These are phyloP conservation scores for Turritopsis rubra DNA, from an alignment of 30 jellyfish, hydroid and myxozoan species.

Conservation along the genomic window DNA sequence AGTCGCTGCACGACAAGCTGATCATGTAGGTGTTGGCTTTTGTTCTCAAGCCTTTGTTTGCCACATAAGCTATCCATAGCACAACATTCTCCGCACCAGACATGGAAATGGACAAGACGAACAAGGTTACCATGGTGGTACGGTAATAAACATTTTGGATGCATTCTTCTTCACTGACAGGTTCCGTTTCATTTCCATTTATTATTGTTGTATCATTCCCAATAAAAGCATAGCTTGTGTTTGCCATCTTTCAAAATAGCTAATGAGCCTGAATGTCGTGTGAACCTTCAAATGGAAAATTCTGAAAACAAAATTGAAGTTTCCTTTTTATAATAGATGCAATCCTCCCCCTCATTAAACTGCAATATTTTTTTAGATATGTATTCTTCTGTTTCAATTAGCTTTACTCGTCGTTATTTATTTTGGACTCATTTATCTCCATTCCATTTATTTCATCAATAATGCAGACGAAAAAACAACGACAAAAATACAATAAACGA, in stretches of 20 bases:
- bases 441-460: neutral
- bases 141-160: neutral
- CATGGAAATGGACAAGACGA: neutral
- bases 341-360: neutral
- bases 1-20: constrained; percentile 47
- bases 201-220: neutral
- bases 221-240: neutral
- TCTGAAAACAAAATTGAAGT: neutral
- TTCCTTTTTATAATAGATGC: neutral
- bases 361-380: neutral
- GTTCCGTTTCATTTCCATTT: neutral
- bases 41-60: neutral
- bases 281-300: neutral
- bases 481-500: too few species aligned
- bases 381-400: neutral
- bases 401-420: neutral
- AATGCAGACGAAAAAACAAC: too few species aligned
- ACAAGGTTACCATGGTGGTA: neutral
- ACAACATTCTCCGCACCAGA: neutral
- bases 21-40: constrained; percentile 30
- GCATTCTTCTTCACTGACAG: neutral
- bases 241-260: neutral
- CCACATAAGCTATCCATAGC: neutral
- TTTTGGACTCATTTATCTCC: neutral
- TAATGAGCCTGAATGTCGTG: neutral